Percentiles rank a stretch among this genome's conserved stretches.
These are phyloP conservation scores for Dione juno DNA, from an alignment of 2,888 invertebrate genomes.

Conservation along the genomic window DNA sequence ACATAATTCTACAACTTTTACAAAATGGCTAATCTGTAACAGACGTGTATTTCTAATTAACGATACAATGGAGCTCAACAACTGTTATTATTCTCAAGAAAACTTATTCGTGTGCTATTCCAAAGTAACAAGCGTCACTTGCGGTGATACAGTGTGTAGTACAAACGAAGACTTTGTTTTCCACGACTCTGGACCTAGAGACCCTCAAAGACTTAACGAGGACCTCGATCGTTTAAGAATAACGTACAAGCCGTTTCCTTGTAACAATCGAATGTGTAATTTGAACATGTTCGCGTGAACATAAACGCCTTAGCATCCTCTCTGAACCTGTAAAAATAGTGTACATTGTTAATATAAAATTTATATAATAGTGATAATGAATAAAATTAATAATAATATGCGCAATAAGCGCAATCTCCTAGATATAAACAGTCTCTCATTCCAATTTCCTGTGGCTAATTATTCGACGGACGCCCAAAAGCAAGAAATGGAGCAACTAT, in stretches of 20 bases:
- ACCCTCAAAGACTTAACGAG: conserved; percentile 56
- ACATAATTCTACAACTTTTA: conserved; percentile 52
- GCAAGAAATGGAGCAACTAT: conserved; percentile 59
- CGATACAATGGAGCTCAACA: conserved; percentile 76
- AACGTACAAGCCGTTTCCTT: conserved; percentile 64
- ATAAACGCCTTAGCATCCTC: conserved; percentile 63
- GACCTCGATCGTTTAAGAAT: conserved; percentile 59
- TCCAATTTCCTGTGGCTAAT: conserved; percentile 61
- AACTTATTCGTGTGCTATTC: conserved; percentile 62
- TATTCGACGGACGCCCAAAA: conserved; percentile 63
- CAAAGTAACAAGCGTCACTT: conserved; percentile 56
- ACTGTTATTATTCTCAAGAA: conserved; percentile 62
- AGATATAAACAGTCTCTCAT: conserved; percentile 52
- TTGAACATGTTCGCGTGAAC: conserved; percentile 59
- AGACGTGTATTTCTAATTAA: conserved; percentile 72
- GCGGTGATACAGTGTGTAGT: conserved; percentile 61
- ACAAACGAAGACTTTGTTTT: conserved; percentile 51
- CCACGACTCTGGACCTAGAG: conserved; percentile 58
- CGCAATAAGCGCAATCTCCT: conserved; percentile 62
- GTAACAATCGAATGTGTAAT: conserved; percentile 52
- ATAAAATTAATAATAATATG: conserved; percentile 55
- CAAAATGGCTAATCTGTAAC: conserved; percentile 82
- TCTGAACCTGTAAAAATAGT: conserved; percentile 53
- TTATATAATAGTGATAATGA: conserved; percentile 36
- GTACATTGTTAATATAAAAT: conserved; percentile 58